These are phyloP conservation scores for Elysia crispata DNA, from an alignment of 2,888 invertebrate genomes.

Conservation along the genomic window DNA sequence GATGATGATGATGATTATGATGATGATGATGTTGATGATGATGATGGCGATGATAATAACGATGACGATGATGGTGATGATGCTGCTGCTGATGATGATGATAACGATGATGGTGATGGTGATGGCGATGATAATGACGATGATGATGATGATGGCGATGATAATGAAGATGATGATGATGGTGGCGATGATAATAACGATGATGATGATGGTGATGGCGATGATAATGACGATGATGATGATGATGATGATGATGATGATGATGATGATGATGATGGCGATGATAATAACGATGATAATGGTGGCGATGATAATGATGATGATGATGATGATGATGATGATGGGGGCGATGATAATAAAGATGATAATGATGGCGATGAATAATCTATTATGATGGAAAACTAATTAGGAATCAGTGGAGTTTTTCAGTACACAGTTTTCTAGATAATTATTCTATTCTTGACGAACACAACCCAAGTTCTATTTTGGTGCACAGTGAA, in stretches of 20 bases:
- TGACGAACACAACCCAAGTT: too few relatives aligned
- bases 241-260: neutral
- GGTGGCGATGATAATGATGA: neutral
- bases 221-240: neutral
- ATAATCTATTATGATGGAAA: too few relatives aligned
- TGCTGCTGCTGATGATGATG: too few relatives aligned
- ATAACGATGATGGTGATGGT: neutral
- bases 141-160: neutral
- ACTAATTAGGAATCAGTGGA: too few relatives aligned
- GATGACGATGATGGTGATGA: neutral
- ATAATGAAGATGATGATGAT: too few relatives aligned
- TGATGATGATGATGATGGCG: neutral
- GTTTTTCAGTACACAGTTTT: too few relatives aligned
- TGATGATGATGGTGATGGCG: neutral
- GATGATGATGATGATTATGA: too few relatives aligned
- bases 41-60: neutral
- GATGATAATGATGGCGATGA: too few relatives aligned
- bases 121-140: neutral
- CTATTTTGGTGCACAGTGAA: too few relatives aligned
- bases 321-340: neutral
- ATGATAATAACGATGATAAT: neutral
- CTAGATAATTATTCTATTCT: too few relatives aligned
- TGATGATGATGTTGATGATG: too few relatives aligned
- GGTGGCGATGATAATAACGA: neutral
- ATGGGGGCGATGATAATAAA: too few relatives aligned